Conservation (phyloP, 1,140 invertebrate genomes). For the Littorina saxatilis region DNA sequence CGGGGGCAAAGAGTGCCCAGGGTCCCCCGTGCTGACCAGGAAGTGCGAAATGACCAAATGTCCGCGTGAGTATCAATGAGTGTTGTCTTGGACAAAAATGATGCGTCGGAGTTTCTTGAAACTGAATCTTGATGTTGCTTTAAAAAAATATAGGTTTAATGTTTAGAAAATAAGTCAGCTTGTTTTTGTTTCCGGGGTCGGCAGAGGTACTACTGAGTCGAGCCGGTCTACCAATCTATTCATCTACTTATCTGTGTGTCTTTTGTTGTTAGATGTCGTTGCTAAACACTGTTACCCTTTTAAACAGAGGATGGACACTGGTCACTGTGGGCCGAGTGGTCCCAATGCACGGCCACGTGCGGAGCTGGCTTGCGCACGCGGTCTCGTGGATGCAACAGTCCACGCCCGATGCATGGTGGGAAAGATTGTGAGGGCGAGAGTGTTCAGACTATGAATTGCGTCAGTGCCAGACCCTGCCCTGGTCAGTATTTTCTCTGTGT, state of each 20-base stretch:
- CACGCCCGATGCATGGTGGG: conserved; percentile 64
- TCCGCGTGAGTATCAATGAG: conserved; percentile 57
- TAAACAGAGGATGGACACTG: conserved; percentile 70
- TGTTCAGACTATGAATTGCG: conserved; percentile 49
- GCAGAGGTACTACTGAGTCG: no score
- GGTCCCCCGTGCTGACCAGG: conserved; percentile 67
- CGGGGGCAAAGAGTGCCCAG: conserved; percentile 82
- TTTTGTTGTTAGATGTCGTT: no score
- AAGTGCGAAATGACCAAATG: conserved; percentile 58
- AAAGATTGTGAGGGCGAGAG: conserved; percentile 53
- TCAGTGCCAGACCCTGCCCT: conserved; percentile 54
- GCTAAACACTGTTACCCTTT: no score
- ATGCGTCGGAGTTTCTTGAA: not conserved
- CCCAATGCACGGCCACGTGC: conserved; percentile 69
- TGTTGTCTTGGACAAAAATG: not conserved
- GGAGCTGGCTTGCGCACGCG: conserved; percentile 65
- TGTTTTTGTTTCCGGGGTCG: not conserved
- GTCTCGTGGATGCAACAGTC: conserved; percentile 62
- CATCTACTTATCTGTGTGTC: no score
- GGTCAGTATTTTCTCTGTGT: conserved; percentile 42
- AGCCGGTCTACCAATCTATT: no score
- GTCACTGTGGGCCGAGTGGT: conserved; percentile 74
- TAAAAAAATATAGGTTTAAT: no score
- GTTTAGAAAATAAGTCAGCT: no score
- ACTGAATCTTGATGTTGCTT: not conserved